Evolutionary conservation across 2,113 vertebrate species (phyloP).

Genomic region (Etia nguti): DNA sequence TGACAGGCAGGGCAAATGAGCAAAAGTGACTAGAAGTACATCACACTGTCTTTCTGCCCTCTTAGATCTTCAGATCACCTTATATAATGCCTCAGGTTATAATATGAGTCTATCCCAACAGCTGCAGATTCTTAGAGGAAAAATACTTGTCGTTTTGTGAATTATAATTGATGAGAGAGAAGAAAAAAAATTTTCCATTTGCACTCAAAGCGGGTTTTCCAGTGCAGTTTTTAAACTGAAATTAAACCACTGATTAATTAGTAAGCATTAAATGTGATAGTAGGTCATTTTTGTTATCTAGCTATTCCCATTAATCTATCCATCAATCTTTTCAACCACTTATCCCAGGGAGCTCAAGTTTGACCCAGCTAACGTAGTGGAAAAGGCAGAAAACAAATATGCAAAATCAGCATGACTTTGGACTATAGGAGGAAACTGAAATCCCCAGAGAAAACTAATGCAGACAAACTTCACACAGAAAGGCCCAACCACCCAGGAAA

Average conservation of each 20-base stretch:
- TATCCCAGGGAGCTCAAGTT: background rate
- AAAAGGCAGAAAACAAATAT: background rate
- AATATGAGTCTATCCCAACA: background rate
- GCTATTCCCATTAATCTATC: background rate
- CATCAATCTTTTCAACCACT: background rate
- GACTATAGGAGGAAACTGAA: background rate
- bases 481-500: background rate
- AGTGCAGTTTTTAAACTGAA: background rate
- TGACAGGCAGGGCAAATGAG: constrained; percentile 41
- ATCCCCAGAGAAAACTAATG: background rate
- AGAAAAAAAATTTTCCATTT: background rate
- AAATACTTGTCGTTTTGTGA: background rate
- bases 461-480: background rate
- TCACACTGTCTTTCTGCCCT: constrained; percentile 3
- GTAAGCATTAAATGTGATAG: background rate
- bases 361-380: background rate
- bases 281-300: background rate
- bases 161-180: background rate
- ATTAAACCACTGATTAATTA: background rate
- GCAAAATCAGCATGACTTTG: background rate
- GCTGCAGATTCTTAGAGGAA: background rate
- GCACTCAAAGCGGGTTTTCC: background rate
- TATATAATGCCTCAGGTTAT: background rate
- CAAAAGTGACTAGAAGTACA: background rate
- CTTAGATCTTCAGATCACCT: background rate